Conservation (phyloP, 1,140 invertebrate species). For the Proctacanthus coquilletti region DNA sequence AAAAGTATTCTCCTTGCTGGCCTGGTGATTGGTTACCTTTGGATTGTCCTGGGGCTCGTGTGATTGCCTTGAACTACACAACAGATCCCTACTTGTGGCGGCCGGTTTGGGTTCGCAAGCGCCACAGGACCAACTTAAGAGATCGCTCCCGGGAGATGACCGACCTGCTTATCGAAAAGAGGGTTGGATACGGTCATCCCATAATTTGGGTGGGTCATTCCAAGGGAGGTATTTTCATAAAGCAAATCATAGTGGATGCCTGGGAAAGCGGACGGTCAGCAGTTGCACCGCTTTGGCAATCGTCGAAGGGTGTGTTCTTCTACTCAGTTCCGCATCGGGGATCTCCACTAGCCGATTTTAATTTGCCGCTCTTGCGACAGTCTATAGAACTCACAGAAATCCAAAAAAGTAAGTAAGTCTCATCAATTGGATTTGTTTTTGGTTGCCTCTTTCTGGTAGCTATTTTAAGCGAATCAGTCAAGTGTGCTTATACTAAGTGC, state of each 20-base stretch:
- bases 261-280: conserved; percentile 27
- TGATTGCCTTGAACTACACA: conserved; percentile 53
- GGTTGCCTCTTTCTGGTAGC: too few species aligned
- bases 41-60: conserved; percentile 46
- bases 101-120: conserved; percentile 47
- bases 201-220: conserved; percentile 57
- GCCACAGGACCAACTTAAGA: conserved; percentile 40
- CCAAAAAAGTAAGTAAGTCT: conserved; percentile 38
- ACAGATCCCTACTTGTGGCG: conserved; percentile 52
- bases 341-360: conserved; percentile 48
- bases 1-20: conserved; percentile 50
- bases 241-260: conserved; percentile 46
- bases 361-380: conserved; percentile 41
- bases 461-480: too few species aligned
- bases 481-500: too few species aligned
- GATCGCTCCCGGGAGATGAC: conserved; percentile 51
- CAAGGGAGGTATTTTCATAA: conserved; percentile 55
- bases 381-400: conserved; percentile 47
- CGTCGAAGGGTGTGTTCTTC: conserved; percentile 47
- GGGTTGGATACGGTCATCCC: conserved; percentile 40
- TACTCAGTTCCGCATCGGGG: conserved; percentile 59
- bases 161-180: conserved; percentile 36
- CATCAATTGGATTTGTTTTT: too few species aligned
- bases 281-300: conserved; percentile 30
- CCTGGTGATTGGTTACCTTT: conserved; percentile 49